Evolutionary conservation across 2,797 vertebrate genomes (phyloP).

Genomic region (Poecilia wingei): DNA sequence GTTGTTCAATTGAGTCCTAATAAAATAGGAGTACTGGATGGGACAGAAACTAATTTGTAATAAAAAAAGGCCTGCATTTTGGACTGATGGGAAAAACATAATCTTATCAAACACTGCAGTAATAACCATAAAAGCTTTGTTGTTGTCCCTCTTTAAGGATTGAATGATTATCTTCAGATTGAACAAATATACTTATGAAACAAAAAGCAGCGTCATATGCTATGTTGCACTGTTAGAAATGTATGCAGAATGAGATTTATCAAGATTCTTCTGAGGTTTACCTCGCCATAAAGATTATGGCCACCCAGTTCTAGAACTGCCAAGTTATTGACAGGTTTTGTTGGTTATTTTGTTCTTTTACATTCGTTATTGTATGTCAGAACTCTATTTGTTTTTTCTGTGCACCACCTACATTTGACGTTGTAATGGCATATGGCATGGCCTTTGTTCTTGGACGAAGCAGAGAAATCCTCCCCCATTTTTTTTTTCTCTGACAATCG

Average conservation of each 20-base stretch:
- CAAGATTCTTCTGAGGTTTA: background rate
- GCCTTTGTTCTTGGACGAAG: constrained; percentile 21
- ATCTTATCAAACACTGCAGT: background rate
- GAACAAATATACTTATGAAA: background rate
- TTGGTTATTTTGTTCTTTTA: background rate
- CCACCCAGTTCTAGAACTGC: background rate
- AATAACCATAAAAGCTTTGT: background rate
- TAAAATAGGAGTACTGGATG: background rate
- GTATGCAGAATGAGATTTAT: background rate
- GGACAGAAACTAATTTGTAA: background rate
- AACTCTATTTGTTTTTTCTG: background rate
- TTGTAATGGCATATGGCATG: background rate
- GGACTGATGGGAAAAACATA: background rate
- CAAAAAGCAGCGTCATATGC: background rate
- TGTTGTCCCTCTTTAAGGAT: background rate
- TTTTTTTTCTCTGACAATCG: constrained; percentile 49
- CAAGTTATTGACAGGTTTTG: background rate
- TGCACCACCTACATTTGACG: constrained; percentile 25
- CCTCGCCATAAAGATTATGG: background rate
- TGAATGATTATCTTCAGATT: background rate
- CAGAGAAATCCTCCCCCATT: constrained; percentile 25
- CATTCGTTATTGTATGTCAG: background rate
- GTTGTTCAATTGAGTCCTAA: background rate
- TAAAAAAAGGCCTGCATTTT: background rate
- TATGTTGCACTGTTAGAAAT: background rate